Conservation (phyloP, 1,140 invertebrate species). For the Trissolcus basalis region DNA sequence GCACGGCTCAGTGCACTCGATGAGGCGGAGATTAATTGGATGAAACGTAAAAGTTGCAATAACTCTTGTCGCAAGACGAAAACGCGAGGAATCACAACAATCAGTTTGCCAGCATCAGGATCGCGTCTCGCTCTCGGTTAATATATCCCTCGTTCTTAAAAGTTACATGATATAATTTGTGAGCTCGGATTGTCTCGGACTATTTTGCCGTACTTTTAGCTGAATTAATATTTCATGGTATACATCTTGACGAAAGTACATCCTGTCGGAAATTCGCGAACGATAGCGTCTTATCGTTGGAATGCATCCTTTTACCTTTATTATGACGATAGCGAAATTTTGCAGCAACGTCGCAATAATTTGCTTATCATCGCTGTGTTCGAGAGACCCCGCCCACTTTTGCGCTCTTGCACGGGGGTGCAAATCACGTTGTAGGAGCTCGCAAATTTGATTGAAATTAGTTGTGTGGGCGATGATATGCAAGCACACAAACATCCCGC, state of each 20-base stretch:
- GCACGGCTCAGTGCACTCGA: slow-evolving; percentile 38
- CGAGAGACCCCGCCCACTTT: too few relatives aligned
- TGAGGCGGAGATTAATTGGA: slow-evolving; percentile 53
- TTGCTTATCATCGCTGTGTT: slow-evolving; percentile 21
- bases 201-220: slow-evolving; percentile 43
- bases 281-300: slow-evolving; percentile 32
- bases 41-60: slow-evolving; percentile 53
- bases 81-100: slow-evolving; percentile 32
- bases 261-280: slow-evolving; percentile 35
- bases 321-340: slow-evolving; percentile 34
- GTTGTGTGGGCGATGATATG: slow-evolving; percentile 11
- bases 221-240: slow-evolving; percentile 49
- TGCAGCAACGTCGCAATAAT: slow-evolving; percentile 28
- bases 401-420: not conserved
- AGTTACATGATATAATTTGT: slow-evolving; percentile 46
- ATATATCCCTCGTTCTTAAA: slow-evolving; percentile 26
- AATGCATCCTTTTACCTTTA: slow-evolving; percentile 26
- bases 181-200: slow-evolving; percentile 40
- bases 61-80: slow-evolving; percentile 46
- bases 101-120: slow-evolving; percentile 3
- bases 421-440: slow-evolving; percentile 3
- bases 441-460: slow-evolving; percentile 16
- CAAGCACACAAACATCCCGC: slow-evolving; percentile 13
- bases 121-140: not conserved
- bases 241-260: slow-evolving; percentile 28